Percentiles rank a stretch among this genome's conserved stretches.
Evolutionary conservation across 2,113 vertebrate species (phyloP).

Genomic region (Phalacrocorax aristotelis): DNA sequence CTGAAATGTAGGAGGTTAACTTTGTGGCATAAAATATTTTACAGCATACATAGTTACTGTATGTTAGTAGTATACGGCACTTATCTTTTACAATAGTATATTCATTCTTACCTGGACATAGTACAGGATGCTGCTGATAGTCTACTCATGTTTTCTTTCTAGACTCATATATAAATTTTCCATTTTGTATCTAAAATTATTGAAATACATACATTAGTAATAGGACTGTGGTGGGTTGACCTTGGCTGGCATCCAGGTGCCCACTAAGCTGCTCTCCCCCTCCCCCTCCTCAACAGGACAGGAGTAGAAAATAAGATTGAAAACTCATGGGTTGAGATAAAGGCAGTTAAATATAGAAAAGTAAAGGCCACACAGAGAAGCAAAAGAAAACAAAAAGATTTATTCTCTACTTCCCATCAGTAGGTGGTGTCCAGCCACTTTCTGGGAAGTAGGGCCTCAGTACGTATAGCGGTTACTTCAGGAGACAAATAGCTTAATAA

Average conservation of each 20-base stretch:
- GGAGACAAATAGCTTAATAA: neutral
- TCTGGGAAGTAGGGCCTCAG: neutral
- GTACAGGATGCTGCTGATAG: neutral
- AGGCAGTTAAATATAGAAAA: neutral
- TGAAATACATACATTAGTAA: neutral
- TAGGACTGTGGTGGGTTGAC: neutral
- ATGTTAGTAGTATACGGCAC: neutral
- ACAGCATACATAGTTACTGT: neutral
- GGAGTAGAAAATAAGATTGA: neutral
- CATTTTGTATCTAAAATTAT: neutral
- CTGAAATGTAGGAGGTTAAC: neutral
- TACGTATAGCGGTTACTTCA: rapidly evolving
- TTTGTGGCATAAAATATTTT: neutral
- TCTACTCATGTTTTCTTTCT: neutral
- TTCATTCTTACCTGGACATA: neutral
- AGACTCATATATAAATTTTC: neutral
- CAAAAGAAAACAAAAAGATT: neutral
- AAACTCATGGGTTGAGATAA: neutral
- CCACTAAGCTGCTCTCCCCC: neutral
- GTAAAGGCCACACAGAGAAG: rapidly evolving
- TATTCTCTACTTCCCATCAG: neutral
- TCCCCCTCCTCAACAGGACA: neutral
- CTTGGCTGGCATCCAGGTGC: neutral
- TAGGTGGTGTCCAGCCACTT: neutral
- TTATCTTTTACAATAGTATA: neutral